Base-by-base conservation (phyloP, 2,888 invertebrate species). In the Carabus problematicus region DNA sequence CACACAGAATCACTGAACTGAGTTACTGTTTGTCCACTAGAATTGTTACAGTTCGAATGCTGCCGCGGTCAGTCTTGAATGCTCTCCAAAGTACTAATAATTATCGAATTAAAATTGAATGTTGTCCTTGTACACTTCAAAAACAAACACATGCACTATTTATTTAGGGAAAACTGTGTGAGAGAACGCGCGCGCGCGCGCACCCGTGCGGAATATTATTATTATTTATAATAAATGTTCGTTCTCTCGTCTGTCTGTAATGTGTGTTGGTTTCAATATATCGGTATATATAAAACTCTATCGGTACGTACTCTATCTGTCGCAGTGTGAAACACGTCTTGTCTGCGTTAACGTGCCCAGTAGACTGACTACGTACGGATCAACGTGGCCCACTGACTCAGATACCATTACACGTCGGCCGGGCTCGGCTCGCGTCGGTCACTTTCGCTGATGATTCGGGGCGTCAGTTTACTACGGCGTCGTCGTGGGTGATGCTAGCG, bases 331-430 rank as follows among this genome's bases (percentile, higher is more conserved):
- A 52, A 70, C 68, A 72, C 72, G 73, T 72, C 72, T 60, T 60
- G 19, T 70, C 64, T 55, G 61, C 80, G 78, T 83, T 83, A 84
- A 84, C 83, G 81, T 78, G 81, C 78, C 79, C 81, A 79, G 76
- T 82, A 83, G 84, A 84, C 82, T 83, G 70, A 9, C 63, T 16
- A 60, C 60, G 49, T 56, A 39, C 59, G 64, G 64, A 19, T 41
- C 52, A 55, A 61, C 82, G 83, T 85, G 82, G 83, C 87, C 87
- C 85, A 87, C 86, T 87, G 87, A 86, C 87, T 86, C 87, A 88
- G 85, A 86, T 87, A 85, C 83, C 81, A 77, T 83, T 84, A 84
- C 84, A 84, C 39, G 11, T 54, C 64, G 83, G 77, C 84, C 84
- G 83, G 83, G 83, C 84, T 85, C 81, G 82, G 84, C 84, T 82